Evolutionary conservation across 2,113 vertebrate genomes (phyloP).

Genomic region (Sitta europaea): DNA sequence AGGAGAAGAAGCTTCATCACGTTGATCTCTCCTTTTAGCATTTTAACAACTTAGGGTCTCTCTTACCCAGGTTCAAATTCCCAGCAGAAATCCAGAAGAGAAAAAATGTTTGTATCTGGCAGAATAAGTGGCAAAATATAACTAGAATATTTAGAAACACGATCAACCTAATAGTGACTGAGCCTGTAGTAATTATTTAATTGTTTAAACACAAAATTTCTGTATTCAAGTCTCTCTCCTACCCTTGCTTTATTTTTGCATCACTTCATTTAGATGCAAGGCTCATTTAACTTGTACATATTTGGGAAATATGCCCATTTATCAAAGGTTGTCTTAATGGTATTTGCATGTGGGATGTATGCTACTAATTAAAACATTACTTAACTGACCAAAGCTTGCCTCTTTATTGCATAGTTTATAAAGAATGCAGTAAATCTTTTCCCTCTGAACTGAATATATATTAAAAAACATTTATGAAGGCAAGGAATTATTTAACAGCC

Average conservation of each 20-base stretch:
- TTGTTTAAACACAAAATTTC: not conserved
- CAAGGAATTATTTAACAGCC: slow-evolving; percentile 22
- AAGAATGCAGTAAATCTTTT: slow-evolving; percentile 30
- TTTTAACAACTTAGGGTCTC: not conserved
- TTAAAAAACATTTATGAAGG: slow-evolving; percentile 7
- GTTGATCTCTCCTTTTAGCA: not conserved
- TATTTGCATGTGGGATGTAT: slow-evolving; percentile 6
- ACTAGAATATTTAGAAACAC: not conserved
- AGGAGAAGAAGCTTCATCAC: not conserved
- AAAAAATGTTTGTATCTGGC: not conserved
- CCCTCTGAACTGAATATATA: not conserved
- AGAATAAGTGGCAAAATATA: slow-evolving; percentile 2
- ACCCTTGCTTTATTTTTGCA: slow-evolving; percentile 32
- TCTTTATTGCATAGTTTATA: not conserved
- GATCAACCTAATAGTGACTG: not conserved
- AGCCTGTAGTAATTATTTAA: not conserved
- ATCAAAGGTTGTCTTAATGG: slow-evolving; percentile 41
- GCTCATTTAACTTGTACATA: slow-evolving; percentile 26
- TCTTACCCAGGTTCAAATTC: not conserved
- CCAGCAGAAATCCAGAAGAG: not conserved
- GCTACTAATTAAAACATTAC: slow-evolving; percentile 54
- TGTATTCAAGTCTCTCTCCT: not conserved
- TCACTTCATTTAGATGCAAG: slow-evolving; percentile 12
- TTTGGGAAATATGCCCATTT: slow-evolving; percentile 33
- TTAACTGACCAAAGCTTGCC: slow-evolving; percentile 20